Conservation (phyloP, 2,888 invertebrate genomes). For the Eupelmus urozonus region DNA sequence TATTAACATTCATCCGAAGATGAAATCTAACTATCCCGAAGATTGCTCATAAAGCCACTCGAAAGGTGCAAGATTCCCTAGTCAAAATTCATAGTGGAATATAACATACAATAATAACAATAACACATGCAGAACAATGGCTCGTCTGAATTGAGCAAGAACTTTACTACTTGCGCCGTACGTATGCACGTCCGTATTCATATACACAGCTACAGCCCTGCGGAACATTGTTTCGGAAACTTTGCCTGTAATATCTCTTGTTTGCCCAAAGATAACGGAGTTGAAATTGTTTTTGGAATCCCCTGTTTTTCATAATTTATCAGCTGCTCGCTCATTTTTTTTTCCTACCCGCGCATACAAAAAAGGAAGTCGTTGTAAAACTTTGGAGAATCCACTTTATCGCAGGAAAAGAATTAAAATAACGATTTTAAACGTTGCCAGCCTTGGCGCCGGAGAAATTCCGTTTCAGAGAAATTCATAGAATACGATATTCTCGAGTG, state of each 20-base stretch:
- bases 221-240: slow-evolving; percentile 7
- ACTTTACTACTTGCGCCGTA: slow-evolving; percentile 19
- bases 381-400: no score
- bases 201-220: no score
- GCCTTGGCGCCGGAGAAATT: no score
- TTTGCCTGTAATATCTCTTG: background rate
- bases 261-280: background rate
- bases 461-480: slow-evolving; percentile 14
- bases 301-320: slow-evolving; percentile 1
- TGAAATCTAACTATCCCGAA: no score
- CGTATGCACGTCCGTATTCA: background rate
- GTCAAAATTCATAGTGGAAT: no score
- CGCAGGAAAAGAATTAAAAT: background rate
- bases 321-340: background rate
- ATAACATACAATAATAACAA: background rate
- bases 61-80: background rate
- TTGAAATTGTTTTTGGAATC: slow-evolving; percentile 1
- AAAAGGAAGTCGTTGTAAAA: no score
- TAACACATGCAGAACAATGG: background rate
- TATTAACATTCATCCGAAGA: no score
- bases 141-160: background rate
- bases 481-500: slow-evolving; percentile 43
- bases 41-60: no score
- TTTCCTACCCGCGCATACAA: background rate
- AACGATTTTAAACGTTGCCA: background rate